Base-by-base conservation (phyloP, 2,113 vertebrate species). In the Ceratotherium simum region DNA sequence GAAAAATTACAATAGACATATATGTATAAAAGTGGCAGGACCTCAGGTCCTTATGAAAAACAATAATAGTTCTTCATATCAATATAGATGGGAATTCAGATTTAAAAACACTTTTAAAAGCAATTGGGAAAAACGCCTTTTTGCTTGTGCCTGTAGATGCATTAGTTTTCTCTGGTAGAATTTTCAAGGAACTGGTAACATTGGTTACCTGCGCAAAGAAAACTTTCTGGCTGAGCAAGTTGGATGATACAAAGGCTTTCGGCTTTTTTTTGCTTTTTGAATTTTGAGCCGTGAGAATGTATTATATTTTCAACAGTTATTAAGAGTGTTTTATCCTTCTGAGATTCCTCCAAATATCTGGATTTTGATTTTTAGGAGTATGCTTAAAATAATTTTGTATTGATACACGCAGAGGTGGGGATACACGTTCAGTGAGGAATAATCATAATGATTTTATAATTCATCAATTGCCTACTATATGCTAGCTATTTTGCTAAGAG, bases 71-170 rank as follows among this genome's bases (percentile, higher is more conserved):
- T 64, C 48, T 80, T 94, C 23, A 11, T 42, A 46, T 54, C 10
- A 31, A 8, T 70, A 65, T 6, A 90, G 33, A 36, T 39, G 39
- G 3, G 21, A 76, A 46, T 65, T 64, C 21, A 79, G 16, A 84
- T 88, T 65, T 33, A 42, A 94, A 86, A 62, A 70, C 31, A 92
- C 20, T 82, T 79, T 82, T 51, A 80, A 96, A 90, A 64, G 3
- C 8, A 93, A 8, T 70, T 46, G 3, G 0, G 29, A 10, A 76
- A 51, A 6, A 54, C 39, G 18, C 3, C 8, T 36, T 91, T 95
- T 76, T 31, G 4, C 5, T 72, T 48, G 11, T 93, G 18, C 64
- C 84, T 64, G 13, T 39, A 95, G 8, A 62, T 79, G 2, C 16
- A 88, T 75, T 39, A 51, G 1, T 86, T 78, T 86, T 73, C 29